phyloP scores from a whole-genome alignment of 1,140 invertebrate genomes.

The Vanessa atalanta region DNA sequence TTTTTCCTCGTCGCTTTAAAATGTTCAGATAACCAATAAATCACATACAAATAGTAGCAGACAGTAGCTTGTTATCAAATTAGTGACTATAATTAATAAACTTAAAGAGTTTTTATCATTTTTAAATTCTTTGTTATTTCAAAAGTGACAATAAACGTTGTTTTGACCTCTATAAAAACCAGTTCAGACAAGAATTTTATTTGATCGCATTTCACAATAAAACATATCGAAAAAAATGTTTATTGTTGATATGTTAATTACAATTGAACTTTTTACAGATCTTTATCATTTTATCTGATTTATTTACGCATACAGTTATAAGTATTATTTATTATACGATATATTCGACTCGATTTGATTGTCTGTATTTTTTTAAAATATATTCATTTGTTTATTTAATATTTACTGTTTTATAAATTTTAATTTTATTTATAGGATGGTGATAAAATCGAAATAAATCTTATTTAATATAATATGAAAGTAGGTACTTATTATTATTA shows the following conservation, averaged over 20 bases:
- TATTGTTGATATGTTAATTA: slow-evolving; percentile 28
- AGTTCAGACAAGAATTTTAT: not conserved
- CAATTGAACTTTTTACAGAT: slow-evolving; percentile 25
- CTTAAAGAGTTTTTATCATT: not conserved
- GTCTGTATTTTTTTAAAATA: too few species aligned
- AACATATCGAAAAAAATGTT: slow-evolving; percentile 28
- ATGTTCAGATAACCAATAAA: too few species aligned
- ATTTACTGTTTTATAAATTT: too few species aligned
- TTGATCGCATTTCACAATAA: slow-evolving; percentile 5
- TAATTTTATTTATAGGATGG: too few species aligned
- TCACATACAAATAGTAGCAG: not conserved
- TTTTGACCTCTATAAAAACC: not conserved
- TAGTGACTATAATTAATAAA: not conserved
- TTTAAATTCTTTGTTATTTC: not conserved
- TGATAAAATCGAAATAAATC: too few species aligned
- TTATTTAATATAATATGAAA: too few species aligned
- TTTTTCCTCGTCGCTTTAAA: too few species aligned
- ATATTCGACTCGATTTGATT: too few species aligned
- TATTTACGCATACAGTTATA: not conserved
- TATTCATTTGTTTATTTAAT: too few species aligned
- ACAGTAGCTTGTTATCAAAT: slow-evolving; percentile 2
- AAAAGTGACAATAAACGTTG: not conserved
- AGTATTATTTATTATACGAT: too few species aligned
- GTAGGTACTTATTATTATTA: too few species aligned
- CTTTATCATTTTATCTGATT: slow-evolving; percentile 18